Base-by-base conservation (phyloP, 2,113 vertebrate species). In the Indri indri region DNA sequence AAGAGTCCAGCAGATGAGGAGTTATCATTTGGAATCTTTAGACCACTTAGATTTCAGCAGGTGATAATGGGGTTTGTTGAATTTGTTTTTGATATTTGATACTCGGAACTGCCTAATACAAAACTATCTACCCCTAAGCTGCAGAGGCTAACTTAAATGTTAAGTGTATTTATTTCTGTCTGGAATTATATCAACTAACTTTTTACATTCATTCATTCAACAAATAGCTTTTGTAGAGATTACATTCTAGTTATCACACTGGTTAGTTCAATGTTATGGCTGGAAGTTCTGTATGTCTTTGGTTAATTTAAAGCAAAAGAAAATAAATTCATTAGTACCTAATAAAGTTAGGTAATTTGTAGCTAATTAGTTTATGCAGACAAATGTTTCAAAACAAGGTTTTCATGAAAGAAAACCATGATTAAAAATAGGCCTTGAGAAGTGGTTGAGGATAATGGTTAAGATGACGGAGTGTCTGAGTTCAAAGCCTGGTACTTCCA, bases 11-110 rank as follows among this genome's bases (percentile, higher is more conserved):
- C 0, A n/a, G 9, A 54, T 63, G 22, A 88, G 10, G 32, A 63
- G 20, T 76, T 80, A 54, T 1, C 4, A 37, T 81, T 77, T 90
- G 16, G 5, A 95, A 91, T 76, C 13, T 8, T 71, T 74, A 16
- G 17, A 12, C 5, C 4, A 79, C 27, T 94, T 86, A 83, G 7
- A 42, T 4, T 65, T 30, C 13, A 89, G 12, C 74, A 61, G 6
- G 16, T 74, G 4, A 34, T 18, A 45, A 40, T 37, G 22, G 18
- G 5, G 27, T 25, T 95, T 8, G 23, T 66, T 57, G 54, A 91
- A 70, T 94, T 94, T 76, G 6, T 47, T 89, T 96, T 93, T 77
- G 42, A 83, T 94, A 86, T 94, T 95, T 96, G 16, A 86, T 93
- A 90, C 88, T 93, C 96, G 23, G 7, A 90, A 73, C 52, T 91